Conservation (phyloP, 2,113 vertebrate genomes). For the Arizona elegans region DNA sequence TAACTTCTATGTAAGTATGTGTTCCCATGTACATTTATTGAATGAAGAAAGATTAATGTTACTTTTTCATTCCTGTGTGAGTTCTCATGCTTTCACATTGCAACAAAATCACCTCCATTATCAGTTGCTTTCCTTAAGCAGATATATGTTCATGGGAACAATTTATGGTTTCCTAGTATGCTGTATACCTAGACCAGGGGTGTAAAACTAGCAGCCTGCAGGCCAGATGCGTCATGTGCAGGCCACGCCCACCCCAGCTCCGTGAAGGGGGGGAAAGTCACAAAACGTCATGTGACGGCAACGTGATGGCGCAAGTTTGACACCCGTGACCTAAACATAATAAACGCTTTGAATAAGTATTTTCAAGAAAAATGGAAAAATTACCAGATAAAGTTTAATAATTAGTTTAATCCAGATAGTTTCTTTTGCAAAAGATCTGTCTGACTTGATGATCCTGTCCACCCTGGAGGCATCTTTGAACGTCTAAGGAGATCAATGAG, state of each 20-base stretch:
- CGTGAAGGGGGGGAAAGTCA: too few species aligned
- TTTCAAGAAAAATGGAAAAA: not conserved
- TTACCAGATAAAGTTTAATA: not conserved
- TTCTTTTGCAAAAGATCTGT: not conserved
- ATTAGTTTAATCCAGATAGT: not conserved
- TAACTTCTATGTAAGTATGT: not conserved
- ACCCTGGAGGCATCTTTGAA: too few species aligned
- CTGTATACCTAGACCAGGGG: too few species aligned
- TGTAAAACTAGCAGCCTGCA: too few species aligned
- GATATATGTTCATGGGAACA: not conserved
- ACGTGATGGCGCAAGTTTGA: too few species aligned
- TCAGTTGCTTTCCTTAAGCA: not conserved
- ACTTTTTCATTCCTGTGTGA: not conserved
- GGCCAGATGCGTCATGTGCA: too few species aligned
- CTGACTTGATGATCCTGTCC: not conserved
- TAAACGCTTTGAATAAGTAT: not conserved
- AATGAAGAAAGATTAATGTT: not conserved
- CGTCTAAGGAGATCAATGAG: not conserved
- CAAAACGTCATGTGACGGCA: too few species aligned
- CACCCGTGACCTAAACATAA: not conserved
- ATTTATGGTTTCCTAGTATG: not conserved
- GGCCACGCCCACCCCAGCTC: too few species aligned
- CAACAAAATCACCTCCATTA: not conserved
- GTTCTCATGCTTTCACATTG: not conserved
- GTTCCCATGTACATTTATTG: not conserved